Conservation (phyloP, 2,888 invertebrate species). For the Euproctis similis region DNA sequence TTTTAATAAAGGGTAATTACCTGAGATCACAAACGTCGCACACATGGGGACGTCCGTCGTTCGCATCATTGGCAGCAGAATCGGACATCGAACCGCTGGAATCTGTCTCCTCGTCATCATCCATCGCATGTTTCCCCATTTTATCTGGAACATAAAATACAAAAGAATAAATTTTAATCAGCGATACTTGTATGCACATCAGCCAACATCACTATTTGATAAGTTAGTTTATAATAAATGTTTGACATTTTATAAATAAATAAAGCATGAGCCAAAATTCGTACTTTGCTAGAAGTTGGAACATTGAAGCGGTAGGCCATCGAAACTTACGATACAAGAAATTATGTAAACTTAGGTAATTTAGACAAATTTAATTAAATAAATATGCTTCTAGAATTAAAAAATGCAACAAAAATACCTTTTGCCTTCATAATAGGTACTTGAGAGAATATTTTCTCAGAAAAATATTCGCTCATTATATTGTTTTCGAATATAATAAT, state of each 20-base stretch:
- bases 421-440: neutral
- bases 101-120: conserved; percentile 68
- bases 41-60: conserved; percentile 59
- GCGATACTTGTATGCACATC: too few species aligned
- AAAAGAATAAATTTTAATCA: too few species aligned
- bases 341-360: too few species aligned
- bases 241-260: too few species aligned
- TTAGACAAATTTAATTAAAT: too few species aligned
- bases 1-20: conserved; percentile 25
- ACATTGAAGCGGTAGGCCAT: too few species aligned
- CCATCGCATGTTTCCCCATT: conserved; percentile 36
- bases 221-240: too few species aligned
- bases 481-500: conserved; percentile 6
- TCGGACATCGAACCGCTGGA: conserved; percentile 66
- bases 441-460: conserved; percentile 6
- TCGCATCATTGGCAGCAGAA: conserved; percentile 48
- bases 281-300: too few species aligned
- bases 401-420: neutral
- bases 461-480: conserved; percentile 9
- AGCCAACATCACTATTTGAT: too few species aligned
- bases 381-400: neutral
- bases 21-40: conserved; percentile 66
- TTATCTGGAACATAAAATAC: conserved; percentile 11
- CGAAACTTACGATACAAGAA: too few species aligned
- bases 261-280: too few species aligned